phyloP scores from a whole-genome alignment of 2,888 invertebrate species.

The Himalopsyche tibetana region DNA sequence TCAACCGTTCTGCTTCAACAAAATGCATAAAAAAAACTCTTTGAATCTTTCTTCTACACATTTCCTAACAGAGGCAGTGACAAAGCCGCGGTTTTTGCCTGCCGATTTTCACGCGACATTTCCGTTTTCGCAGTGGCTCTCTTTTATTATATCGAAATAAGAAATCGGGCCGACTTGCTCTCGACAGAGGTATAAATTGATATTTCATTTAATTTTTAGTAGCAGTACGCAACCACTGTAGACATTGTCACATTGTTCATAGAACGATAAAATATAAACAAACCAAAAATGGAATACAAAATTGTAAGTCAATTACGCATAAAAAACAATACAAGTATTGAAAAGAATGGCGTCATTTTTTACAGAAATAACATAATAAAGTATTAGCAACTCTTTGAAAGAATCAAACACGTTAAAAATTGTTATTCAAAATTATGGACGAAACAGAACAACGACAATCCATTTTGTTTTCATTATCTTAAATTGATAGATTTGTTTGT shows the following conservation, averaged over 20 bases:
- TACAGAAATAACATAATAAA: neutral
- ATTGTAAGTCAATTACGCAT: conserved; percentile 56
- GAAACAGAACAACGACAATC: neutral
- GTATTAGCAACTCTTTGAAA: neutral
- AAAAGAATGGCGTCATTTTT: neutral
- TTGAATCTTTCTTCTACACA: conserved; percentile 46
- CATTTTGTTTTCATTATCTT: neutral
- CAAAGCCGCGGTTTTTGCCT: conserved; percentile 47
- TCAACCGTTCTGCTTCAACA: conserved; percentile 49
- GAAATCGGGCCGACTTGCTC: conserved; percentile 51
- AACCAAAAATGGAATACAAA: conserved; percentile 60
- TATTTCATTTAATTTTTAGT: conserved; percentile 51
- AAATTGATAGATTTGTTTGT: neutral
- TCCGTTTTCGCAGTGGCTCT: conserved; percentile 55
- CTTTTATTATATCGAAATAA: conserved; percentile 49
- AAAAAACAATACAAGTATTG: neutral
- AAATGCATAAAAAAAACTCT: conserved; percentile 49
- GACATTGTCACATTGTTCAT: conserved; percentile 40
- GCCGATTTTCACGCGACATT: conserved; percentile 50
- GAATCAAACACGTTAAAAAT: neutral
- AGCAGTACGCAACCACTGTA: conserved; percentile 53
- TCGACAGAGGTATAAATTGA: conserved; percentile 60
- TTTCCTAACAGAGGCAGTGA: conserved; percentile 49
- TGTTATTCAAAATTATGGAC: neutral
- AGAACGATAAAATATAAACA: conserved; percentile 9